phyloP scores from a whole-genome alignment of 2,113 vertebrate genomes.

The Pantherophis guttatus region DNA sequence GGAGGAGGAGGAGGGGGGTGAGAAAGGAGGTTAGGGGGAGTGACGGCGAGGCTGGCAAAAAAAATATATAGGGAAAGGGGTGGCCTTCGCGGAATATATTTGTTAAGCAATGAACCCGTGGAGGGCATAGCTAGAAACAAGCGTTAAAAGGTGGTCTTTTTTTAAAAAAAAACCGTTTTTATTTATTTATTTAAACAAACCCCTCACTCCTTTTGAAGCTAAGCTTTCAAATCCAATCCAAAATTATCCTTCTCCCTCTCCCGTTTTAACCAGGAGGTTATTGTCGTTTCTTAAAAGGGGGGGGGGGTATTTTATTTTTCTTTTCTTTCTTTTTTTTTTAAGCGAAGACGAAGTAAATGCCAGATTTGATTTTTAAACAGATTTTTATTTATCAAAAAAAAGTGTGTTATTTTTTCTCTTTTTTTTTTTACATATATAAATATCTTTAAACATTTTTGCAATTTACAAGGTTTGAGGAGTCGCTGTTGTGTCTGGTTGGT shows the following conservation, averaged over 20 bases:
- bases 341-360: background rate
- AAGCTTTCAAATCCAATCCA: background rate
- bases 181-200: background rate
- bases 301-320: background rate
- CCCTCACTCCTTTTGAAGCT: background rate
- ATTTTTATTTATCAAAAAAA: constrained; percentile 86
- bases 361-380: constrained; percentile 67
- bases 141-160: background rate
- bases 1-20: constrained; percentile 43
- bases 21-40: constrained; percentile 59
- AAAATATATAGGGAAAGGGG: constrained; percentile 32
- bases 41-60: constrained; percentile 55
- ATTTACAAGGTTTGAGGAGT: constrained; percentile 81
- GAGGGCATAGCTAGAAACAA: constrained; percentile 78
- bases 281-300: background rate
- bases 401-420: constrained; percentile 46
- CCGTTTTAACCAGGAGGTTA: background rate
- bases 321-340: background rate
- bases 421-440: constrained; percentile 96
- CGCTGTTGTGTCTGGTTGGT: constrained; percentile 17
- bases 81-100: constrained; percentile 89
- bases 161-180: background rate
- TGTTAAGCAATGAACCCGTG: constrained; percentile 98
- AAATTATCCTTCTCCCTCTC: background rate
- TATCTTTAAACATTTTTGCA: constrained; percentile 95